Evolutionary conservation across 2,113 vertebrate genomes (phyloP).

Genomic region (Perca flavescens): DNA sequence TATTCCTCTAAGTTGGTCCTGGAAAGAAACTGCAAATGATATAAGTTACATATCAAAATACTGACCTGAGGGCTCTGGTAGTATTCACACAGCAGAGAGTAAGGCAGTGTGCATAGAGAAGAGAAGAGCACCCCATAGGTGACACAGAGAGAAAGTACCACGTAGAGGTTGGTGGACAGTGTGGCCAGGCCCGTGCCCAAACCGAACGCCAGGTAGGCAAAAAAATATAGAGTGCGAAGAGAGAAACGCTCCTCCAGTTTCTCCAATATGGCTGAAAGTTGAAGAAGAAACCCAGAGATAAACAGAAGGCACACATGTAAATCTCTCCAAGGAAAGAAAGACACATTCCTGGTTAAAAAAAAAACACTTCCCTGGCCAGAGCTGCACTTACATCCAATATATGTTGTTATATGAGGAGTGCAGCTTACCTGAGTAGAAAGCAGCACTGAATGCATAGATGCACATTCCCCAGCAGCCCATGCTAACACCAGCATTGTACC

Average conservation of each 20-base stretch:
- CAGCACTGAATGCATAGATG: constrained; percentile 98
- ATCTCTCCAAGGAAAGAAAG: neutral
- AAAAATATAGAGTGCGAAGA: constrained; percentile 94
- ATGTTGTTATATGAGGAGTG: neutral
- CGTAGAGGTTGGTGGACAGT: constrained; percentile 92
- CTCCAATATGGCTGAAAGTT: constrained; percentile 89
- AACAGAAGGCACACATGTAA: neutral
- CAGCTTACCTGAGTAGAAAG: constrained; percentile 94
- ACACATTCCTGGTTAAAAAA: neutral
- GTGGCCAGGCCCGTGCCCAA: constrained; percentile 96
- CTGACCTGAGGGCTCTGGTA: constrained; percentile 96
- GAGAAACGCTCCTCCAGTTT: constrained; percentile 95
- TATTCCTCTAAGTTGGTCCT: neutral
- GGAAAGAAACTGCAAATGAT: neutral
- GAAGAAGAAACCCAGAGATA: constrained; percentile 19
- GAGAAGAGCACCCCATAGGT: constrained; percentile 96
- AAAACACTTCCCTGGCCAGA: neutral
- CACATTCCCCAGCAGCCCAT: constrained; percentile 99
- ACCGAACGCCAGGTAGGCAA: constrained; percentile 95
- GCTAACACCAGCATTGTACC: constrained; percentile 94
- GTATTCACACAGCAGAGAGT: constrained; percentile 98
- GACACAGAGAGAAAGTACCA: constrained; percentile 93
- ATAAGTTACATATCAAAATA: neutral
- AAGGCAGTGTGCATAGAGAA: constrained; percentile 97
- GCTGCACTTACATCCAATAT: neutral